Evolutionary conservation across 2,113 vertebrate genomes (phyloP).

Genomic region (Macroglossus sobrinus): DNA sequence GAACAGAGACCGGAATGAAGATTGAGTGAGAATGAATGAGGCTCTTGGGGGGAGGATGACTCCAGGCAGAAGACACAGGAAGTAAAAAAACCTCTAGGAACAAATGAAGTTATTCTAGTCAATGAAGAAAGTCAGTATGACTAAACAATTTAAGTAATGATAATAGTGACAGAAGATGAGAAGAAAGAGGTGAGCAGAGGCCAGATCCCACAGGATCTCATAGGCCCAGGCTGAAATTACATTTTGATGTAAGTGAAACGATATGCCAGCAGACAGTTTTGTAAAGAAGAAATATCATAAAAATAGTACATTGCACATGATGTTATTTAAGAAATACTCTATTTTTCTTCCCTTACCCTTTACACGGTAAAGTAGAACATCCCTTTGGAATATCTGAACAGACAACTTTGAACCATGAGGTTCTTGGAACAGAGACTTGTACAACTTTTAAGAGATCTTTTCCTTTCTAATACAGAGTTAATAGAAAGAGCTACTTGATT

Average conservation of each 20-base stretch:
- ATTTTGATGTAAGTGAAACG: not conserved
- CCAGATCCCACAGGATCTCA: not conserved
- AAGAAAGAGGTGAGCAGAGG: not conserved
- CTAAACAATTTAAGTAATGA: not conserved
- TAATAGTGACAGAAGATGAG: not conserved
- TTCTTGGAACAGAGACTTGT: not conserved
- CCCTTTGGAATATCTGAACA: not conserved
- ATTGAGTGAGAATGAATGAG: too few species aligned
- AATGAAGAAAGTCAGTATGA: not conserved
- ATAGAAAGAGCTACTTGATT: not conserved
- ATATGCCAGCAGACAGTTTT: not conserved
- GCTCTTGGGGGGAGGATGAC: not conserved
- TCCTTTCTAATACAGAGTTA: not conserved
- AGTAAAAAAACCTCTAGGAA: not conserved
- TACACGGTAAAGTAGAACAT: not conserved
- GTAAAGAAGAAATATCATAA: not conserved
- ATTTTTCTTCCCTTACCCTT: not conserved
- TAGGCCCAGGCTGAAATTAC: not conserved
- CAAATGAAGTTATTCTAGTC: not conserved
- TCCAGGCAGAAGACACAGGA: not conserved
- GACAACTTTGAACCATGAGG: not conserved
- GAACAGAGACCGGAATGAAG: not conserved
- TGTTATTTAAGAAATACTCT: not conserved
- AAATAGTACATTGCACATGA: not conserved
- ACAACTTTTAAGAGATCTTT: not conserved